Evolutionary conservation across 2,113 vertebrate species (phyloP), one percentile per base, ranked within the genome.

Genomic region (Tenrec ecaudatus): DNA sequence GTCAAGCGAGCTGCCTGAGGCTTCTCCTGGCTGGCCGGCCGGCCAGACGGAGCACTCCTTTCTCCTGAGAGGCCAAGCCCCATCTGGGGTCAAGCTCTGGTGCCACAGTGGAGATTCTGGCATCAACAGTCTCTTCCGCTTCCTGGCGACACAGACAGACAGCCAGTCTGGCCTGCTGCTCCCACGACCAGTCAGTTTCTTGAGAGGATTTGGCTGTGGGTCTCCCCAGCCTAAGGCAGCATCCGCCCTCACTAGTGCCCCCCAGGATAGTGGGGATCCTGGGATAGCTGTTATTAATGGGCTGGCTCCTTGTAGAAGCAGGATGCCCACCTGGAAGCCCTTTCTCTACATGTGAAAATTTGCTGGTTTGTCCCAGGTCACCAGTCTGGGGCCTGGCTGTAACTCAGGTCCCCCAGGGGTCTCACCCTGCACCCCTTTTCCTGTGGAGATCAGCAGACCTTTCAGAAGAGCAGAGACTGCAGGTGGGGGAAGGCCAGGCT

Each of bases 91-190:
- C 36, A n/a, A 29, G 75, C 40, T 25, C 0, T 16, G 9, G 86
- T 47, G 40, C 76, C 86, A 81, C 75, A 69, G 27, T 14, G 20
- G 40, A 20, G 22, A 2, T 64, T 73, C 77, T 64, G 33, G 64
- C 89, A 57, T 1, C 11, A 76, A 38, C 4, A 33, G 15, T n/a
- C 38, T 86, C 20, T 19, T 12, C 0, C 83, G 77, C 60, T 89
- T 31, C 33, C 0, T 0, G n/a, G 36, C 27, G n/a, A 66, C 29
- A 14, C 60, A 8, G 22, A 20, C 0, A 0, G 57, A 36, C 33
- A 60, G 57, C 29, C 57, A 19, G 29, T 7, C 62, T 62, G 71
- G 43, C 33, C n/a, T 53, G 58, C 25, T 1, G 23, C 29, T 58
- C 31, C 64, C 20, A 3, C 2, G 14, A 78, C 27, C 17, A 25